Conservation (phyloP, 1,140 invertebrate genomes). For the Megalonaias nervosa region DNA sequence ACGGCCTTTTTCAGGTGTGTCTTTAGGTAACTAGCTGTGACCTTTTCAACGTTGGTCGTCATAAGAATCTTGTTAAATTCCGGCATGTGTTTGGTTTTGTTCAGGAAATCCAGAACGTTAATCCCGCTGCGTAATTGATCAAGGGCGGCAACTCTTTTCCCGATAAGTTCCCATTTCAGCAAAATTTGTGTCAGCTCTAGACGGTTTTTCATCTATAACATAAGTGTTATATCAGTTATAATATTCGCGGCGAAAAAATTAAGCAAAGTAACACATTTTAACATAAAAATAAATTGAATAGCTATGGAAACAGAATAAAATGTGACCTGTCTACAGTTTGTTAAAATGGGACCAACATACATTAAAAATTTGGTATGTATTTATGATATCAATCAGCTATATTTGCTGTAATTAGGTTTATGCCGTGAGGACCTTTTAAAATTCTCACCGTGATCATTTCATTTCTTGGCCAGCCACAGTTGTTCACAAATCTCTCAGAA, state of each 20-base stretch:
- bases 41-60: conserved; percentile 21
- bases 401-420: not conserved
- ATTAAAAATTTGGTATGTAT: not conserved
- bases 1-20: conserved; percentile 28
- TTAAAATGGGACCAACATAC: not conserved
- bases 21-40: conserved; percentile 38
- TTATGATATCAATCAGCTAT: not conserved
- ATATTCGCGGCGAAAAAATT: not conserved
- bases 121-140: conserved; percentile 39
- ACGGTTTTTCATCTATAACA: conserved; percentile 28
- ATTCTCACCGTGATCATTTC: conserved; percentile 39
- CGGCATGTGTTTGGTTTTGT: conserved; percentile 15
- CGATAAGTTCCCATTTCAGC: conserved; percentile 41
- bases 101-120: conserved; percentile 34
- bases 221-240: not conserved
- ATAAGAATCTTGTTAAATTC: conserved; percentile 32
- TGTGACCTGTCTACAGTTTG: not conserved
- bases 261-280: not conserved
- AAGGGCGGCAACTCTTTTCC: conserved; percentile 29
- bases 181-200: conserved; percentile 36
- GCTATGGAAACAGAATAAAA: not conserved
- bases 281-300: not conserved
- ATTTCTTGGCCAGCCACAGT: conserved; percentile 39
- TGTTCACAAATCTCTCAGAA: conserved; percentile 38
- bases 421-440: not conserved